These are phyloP conservation scores for Tiliqua scincoides DNA, from an alignment of 2,113 vertebrate genomes.

Conservation along the genomic window DNA sequence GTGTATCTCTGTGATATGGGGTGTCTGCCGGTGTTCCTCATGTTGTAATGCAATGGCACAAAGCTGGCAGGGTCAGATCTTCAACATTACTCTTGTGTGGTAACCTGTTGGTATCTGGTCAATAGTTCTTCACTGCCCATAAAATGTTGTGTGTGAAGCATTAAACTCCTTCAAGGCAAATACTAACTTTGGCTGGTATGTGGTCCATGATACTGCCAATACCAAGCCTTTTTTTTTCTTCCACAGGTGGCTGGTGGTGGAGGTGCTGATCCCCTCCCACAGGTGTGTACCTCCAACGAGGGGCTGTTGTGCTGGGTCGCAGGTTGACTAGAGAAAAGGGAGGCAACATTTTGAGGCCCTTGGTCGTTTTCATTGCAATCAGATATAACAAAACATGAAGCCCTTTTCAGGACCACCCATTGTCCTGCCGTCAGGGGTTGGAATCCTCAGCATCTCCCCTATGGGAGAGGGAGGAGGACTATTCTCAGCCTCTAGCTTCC, in stretches of 20 bases:
- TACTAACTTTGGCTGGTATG: slow-evolving; percentile 85
- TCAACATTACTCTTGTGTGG: background rate
- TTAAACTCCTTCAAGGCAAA: slow-evolving; percentile 54
- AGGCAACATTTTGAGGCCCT: background rate
- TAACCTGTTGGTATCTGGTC: background rate
- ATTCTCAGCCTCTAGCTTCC: background rate
- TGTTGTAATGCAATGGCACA: background rate
- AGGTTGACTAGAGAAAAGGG: slow-evolving; percentile 58
- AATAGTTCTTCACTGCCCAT: background rate
- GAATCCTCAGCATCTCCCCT: background rate
- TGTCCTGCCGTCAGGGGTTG: background rate
- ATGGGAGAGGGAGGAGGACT: background rate
- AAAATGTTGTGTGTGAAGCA: background rate
- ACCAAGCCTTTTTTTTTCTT: slow-evolving; percentile 90
- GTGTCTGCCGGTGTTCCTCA: background rate
- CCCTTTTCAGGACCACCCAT: background rate
- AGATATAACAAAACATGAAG: too few species aligned
- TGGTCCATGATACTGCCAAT: slow-evolving; percentile 84
- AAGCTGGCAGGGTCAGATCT: background rate
- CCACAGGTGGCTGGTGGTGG: slow-evolving; percentile 86
- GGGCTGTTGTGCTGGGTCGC: slow-evolving; percentile 58
- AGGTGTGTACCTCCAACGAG: slow-evolving; percentile 85
- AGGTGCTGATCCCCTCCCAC: slow-evolving; percentile 85
- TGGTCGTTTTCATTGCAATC: background rate
- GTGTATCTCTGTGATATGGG: background rate